These are phyloP conservation scores for Ceratitis capitata DNA, from an alignment of 1,140 invertebrate species.

Conservation along the genomic window DNA sequence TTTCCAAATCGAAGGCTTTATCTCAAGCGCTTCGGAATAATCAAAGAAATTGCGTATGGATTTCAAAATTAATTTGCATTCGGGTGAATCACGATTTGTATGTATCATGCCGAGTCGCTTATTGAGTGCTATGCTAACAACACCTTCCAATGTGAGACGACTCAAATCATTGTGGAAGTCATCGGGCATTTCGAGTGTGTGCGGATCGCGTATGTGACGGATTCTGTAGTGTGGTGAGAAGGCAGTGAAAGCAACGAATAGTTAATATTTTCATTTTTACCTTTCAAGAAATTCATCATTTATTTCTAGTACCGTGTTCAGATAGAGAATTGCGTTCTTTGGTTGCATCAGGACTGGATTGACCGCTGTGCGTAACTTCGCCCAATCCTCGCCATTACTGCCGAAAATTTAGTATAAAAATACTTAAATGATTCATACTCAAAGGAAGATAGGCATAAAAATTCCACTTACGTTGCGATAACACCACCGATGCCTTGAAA, in stretches of 20 bases:
- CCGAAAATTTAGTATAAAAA: background rate
- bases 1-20: constrained; percentile 73
- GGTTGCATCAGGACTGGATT: constrained; percentile 60
- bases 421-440: background rate
- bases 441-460: no score
- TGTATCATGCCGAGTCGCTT: constrained; percentile 70
- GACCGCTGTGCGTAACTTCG: constrained; percentile 53
- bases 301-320: constrained; percentile 52
- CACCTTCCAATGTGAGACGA: constrained; percentile 77
- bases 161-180: constrained; percentile 74
- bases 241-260: no score
- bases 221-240: no score
- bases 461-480: constrained; percentile 49
- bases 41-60: constrained; percentile 54
- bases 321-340: constrained; percentile 54
- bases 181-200: constrained; percentile 68
- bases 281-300: constrained; percentile 65
- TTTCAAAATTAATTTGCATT: constrained; percentile 48
- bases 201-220: constrained; percentile 67
- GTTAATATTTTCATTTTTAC: no score
- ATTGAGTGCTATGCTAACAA: constrained; percentile 75
- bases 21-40: constrained; percentile 68
- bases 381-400: constrained; percentile 54
- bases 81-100: constrained; percentile 61
- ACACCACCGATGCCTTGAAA: constrained; percentile 54